phyloP scores from a whole-genome alignment of 1,140 invertebrate genomes.

The Helicoverpa armigera region DNA sequence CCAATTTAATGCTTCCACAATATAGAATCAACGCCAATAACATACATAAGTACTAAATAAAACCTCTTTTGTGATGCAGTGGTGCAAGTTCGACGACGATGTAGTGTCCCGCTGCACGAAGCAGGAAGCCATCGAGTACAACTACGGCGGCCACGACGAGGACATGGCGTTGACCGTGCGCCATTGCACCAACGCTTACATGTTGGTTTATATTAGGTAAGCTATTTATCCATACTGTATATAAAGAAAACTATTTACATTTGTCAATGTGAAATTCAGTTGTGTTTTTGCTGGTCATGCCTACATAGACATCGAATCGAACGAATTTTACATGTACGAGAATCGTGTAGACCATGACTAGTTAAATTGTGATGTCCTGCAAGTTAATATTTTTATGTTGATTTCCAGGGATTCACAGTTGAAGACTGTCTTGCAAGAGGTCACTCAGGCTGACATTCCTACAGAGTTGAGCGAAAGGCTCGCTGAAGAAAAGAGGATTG shows the following conservation, averaged over 20 bases:
- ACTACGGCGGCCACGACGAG: conserved; percentile 99
- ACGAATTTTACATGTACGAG: too few species aligned
- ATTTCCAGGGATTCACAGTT: conserved; percentile 83
- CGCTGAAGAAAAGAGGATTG: conserved; percentile 97
- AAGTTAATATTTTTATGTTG: too few species aligned
- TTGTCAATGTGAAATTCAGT: too few species aligned
- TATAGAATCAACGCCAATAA: too few species aligned
- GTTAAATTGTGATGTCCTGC: too few species aligned
- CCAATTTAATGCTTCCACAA: too few species aligned
- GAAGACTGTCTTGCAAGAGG: conserved; percentile 87
- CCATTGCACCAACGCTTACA: conserved; percentile 99
- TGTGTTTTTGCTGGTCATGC: too few species aligned
- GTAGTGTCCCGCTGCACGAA: conserved; percentile 98
- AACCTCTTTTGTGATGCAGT: conserved; percentile 88
- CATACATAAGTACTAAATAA: too few species aligned
- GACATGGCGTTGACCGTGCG: conserved; percentile 96
- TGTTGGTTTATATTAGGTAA: conserved; percentile 99
- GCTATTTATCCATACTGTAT: too few species aligned
- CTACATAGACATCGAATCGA: too few species aligned
- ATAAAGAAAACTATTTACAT: too few species aligned
- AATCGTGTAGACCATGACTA: too few species aligned
- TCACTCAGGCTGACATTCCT: conserved; percentile 98
- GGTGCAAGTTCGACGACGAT: conserved; percentile 99
- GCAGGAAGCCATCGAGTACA: conserved; percentile 98
- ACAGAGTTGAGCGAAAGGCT: conserved; percentile 94